Percentiles rank a stretch among this genome's conserved stretches.
These are phyloP conservation scores for Streptopelia turtur DNA, from an alignment of 2,797 vertebrate species.

Conservation along the genomic window DNA sequence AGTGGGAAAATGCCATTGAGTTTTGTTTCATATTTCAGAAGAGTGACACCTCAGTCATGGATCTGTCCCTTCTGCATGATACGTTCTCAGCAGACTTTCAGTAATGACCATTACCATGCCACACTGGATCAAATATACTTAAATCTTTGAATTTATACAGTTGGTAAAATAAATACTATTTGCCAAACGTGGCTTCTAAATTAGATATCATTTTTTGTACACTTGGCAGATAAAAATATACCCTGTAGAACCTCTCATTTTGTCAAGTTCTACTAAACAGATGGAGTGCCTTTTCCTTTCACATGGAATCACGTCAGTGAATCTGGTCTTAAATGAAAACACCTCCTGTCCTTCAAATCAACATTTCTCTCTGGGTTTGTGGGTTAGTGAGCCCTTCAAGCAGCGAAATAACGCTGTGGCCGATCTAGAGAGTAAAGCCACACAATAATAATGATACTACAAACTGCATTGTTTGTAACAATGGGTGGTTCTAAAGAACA, in stretches of 20 bases:
- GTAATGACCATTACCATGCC: not conserved
- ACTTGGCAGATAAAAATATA: constrained; percentile 9
- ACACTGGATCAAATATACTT: not conserved
- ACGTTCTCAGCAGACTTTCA: not conserved
- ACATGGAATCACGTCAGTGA: not conserved
- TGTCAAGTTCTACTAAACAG: not conserved
- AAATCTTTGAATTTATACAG: not conserved
- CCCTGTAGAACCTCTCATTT: not conserved
- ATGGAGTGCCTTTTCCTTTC: constrained; percentile 4
- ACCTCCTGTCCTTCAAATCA: not conserved
- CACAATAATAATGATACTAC: not conserved
- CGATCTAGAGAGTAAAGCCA: not conserved
- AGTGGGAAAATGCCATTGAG: not conserved
- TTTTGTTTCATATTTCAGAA: not conserved
- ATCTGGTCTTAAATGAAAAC: constrained; percentile 8
- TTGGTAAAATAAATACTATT: not conserved
- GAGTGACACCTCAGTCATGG: not conserved
- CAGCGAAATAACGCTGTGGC: not conserved
- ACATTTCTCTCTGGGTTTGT: not conserved
- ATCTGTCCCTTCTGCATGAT: not conserved
- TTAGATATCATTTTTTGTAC: not conserved
- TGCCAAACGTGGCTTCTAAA: constrained; percentile 7
- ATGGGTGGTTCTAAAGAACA: not conserved
- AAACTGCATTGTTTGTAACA: not conserved
- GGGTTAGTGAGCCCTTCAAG: not conserved